phyloP scores from a whole-genome alignment of 2,797 vertebrate species.

The Lepilemur septentrionalis region DNA sequence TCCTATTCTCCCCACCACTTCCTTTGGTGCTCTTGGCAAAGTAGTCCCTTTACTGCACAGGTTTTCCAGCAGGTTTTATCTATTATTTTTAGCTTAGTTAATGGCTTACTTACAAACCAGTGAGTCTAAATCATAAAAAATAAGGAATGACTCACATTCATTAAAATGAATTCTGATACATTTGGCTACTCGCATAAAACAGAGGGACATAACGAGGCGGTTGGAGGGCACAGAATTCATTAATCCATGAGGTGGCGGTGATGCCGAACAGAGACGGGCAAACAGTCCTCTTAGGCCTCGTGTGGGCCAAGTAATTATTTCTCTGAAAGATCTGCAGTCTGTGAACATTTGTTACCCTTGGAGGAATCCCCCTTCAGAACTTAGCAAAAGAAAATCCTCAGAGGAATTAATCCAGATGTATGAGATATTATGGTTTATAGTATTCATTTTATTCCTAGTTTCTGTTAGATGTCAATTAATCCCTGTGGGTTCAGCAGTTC shows the following conservation, averaged over 20 bases:
- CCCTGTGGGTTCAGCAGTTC: slow-evolving; percentile 18
- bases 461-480: slow-evolving; percentile 17
- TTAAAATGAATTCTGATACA: slow-evolving; percentile 83
- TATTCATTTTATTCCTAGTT: neutral
- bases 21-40: slow-evolving; percentile 40
- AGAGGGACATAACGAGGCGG: slow-evolving; percentile 78
- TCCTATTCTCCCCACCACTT: neutral
- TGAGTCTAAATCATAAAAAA: slow-evolving; percentile 79
- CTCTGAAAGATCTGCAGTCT: slow-evolving; percentile 63
- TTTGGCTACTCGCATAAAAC: slow-evolving; percentile 80
- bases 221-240: slow-evolving; percentile 83
- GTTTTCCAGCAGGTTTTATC: slow-evolving; percentile 80
- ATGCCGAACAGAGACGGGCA: slow-evolving; percentile 80
- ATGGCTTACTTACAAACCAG: slow-evolving; percentile 80
- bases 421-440: neutral
- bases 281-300: slow-evolving; percentile 74
- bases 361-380: slow-evolving; percentile 1
- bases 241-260: slow-evolving; percentile 83
- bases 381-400: slow-evolving; percentile 44
- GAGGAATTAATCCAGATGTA: slow-evolving; percentile 36
- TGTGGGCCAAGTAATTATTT: slow-evolving; percentile 70
- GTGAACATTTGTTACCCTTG: slow-evolving; percentile 51
- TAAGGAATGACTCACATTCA: slow-evolving; percentile 82
- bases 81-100: slow-evolving; percentile 83
- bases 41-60: slow-evolving; percentile 65